Base-by-base conservation (phyloP, 1,140 invertebrate genomes). In the Trachymyrmex septentrionalis region DNA sequence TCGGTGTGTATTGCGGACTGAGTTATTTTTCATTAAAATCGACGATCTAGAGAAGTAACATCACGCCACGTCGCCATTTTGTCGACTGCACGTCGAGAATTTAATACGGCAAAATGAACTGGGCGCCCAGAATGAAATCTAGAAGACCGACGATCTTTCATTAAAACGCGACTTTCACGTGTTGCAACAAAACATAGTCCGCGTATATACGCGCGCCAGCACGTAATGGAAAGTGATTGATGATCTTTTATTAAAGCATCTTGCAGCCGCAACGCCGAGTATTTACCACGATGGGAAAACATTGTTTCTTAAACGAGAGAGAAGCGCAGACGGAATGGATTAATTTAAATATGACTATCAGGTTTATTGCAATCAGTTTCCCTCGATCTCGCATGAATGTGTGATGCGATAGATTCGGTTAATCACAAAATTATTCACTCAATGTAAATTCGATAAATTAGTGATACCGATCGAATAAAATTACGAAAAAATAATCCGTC, bases 111-210 rank as follows among this genome's bases (percentile, higher is more conserved):
- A 48, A 75, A 61, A 75, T 75, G 69, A 84, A 75, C 16, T 44
- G 14, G 38, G 19, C 67, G 53, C 6, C 16, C 9, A 6, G 63
- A 55, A 21, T 57, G 27, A 63, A 67, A 69, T 57, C 76, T 38
- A 69, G 69, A 87, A 71, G 86, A 87, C 75, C 80, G 72, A 73
- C 87, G 88, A 80, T 86, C 73, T 71, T 88, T 73, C 87, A 72
- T 64, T 81, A 66, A 34, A 86, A 86, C 63, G 38, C 66, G 67
- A 81, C 76, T 82, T 85, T 72, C 66, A 50, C 87, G 75, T 69
- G 66, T 48, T 16, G 44, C 80, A 69, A 82, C 80, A 61, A 84
- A 75, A 75, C 80, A 61, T 57, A 19, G 24, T 24, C 24, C 19
- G 67, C 80, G 55, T 61, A 30, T 61, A 30, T 34, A 21, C 66